Conservation (phyloP, 2,113 vertebrate genomes). For the Psophia crepitans region DNA sequence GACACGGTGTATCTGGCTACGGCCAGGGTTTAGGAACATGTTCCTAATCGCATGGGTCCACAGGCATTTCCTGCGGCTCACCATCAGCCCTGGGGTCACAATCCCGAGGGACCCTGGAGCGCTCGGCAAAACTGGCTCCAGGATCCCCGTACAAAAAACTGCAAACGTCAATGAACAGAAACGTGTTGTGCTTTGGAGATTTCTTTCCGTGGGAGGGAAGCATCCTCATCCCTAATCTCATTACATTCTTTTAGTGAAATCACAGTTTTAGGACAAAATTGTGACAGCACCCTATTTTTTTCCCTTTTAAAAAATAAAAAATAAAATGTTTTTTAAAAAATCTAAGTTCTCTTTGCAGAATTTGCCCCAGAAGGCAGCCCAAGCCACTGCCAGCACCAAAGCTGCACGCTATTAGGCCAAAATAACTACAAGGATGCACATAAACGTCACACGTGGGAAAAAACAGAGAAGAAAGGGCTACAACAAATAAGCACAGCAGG, state of each 20-base stretch:
- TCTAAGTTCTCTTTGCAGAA: background rate
- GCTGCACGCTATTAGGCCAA: background rate
- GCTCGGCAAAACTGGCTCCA: background rate
- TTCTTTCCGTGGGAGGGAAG: background rate
- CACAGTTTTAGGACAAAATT: background rate
- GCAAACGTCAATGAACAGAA: background rate
- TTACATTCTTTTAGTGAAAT: background rate
- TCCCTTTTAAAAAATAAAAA: background rate
- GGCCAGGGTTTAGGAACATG: background rate
- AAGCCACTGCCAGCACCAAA: background rate
- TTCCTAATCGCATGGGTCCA: background rate
- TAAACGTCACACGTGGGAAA: background rate
- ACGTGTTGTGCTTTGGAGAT: fast-evolving
- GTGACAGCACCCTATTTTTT: background rate
- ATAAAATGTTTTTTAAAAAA: too few species aligned
- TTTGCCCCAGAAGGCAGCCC: background rate
- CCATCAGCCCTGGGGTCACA: background rate
- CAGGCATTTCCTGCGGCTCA: background rate
- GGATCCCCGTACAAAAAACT: background rate
- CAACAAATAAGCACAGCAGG: background rate
- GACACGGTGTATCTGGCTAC: background rate
- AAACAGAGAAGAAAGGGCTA: background rate
- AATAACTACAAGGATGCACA: background rate
- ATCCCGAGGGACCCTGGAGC: fast-evolving
- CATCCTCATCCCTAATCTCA: background rate